Evolutionary conservation across 1,140 invertebrate species (phyloP).

Genomic region (Dufourea novaeangliae): DNA sequence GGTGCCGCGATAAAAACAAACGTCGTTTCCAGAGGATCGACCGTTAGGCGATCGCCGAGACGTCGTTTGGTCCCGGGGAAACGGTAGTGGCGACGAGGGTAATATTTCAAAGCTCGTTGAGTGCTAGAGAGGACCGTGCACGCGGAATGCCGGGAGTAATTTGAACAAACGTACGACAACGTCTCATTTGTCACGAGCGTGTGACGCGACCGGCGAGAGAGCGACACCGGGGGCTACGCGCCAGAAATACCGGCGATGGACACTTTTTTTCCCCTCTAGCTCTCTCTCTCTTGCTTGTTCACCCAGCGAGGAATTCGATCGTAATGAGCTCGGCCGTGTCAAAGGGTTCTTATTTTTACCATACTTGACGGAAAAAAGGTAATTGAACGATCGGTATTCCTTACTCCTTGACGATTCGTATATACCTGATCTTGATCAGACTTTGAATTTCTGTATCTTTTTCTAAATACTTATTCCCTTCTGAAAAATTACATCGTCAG

Average conservation of each 20-base stretch:
- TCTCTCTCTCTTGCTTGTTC: too few species aligned
- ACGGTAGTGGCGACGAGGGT: constrained; percentile 52
- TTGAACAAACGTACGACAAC: constrained; percentile 81
- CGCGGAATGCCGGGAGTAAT: constrained; percentile 77
- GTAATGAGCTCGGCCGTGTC: constrained; percentile 56
- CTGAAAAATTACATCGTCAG: too few species aligned
- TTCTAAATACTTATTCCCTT: too few species aligned
- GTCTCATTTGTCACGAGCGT: constrained; percentile 80
- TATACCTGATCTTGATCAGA: background rate
- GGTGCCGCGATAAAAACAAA: constrained; percentile 7
- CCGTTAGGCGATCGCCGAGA: constrained; percentile 39
- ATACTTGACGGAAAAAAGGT: background rate
- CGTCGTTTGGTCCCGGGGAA: constrained; percentile 29
- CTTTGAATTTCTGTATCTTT: too few species aligned
- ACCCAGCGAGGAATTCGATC: constrained; percentile 48
- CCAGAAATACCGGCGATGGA: constrained; percentile 65
- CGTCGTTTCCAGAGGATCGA: background rate
- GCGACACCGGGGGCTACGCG: constrained; percentile 65
- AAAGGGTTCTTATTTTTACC: constrained; percentile 49
- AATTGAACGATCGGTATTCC: constrained; percentile 27
- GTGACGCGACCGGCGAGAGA: constrained; percentile 75
- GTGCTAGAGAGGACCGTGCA: constrained; percentile 63
- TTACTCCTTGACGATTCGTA: constrained; percentile 23
- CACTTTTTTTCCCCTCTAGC: constrained; percentile 59
- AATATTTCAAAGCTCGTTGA: constrained; percentile 69